A percentile compares a stretch with the other conserved stretches of the same genome.
Evolutionary conservation across 2,888 invertebrate species (phyloP).

Genomic region (Tipula helvola): DNA sequence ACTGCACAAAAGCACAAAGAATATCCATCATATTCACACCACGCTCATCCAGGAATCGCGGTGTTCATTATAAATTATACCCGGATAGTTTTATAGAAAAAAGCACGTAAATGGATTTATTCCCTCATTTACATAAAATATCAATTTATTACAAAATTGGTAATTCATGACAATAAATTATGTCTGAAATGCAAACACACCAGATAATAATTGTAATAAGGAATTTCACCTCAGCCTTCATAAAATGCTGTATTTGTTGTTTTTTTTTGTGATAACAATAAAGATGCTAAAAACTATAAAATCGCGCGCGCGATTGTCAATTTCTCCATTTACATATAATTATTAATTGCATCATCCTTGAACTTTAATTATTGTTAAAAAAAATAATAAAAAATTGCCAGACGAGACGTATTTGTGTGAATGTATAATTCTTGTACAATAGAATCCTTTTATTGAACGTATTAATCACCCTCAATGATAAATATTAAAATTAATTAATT

Average conservation of each 20-base stretch:
- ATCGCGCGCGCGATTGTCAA: neutral
- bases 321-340: neutral
- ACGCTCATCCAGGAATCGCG: neutral
- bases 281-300: neutral
- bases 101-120: neutral
- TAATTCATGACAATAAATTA: slow-evolving; percentile 4
- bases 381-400: neutral
- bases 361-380: neutral
- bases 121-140: neutral
- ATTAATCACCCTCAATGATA: neutral
- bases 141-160: neutral
- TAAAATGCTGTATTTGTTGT: neutral
- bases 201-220: neutral
- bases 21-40: neutral
- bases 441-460: neutral
- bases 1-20: neutral
- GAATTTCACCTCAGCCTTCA: neutral
- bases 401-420: neutral
- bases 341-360: neutral
- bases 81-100: neutral
- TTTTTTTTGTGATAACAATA: neutral
- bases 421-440: neutral
- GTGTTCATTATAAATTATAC: neutral
- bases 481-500: neutral
- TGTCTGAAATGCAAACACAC: neutral